Conservation (phyloP, 2,888 invertebrate genomes). For the Eupelmus urozonus region DNA sequence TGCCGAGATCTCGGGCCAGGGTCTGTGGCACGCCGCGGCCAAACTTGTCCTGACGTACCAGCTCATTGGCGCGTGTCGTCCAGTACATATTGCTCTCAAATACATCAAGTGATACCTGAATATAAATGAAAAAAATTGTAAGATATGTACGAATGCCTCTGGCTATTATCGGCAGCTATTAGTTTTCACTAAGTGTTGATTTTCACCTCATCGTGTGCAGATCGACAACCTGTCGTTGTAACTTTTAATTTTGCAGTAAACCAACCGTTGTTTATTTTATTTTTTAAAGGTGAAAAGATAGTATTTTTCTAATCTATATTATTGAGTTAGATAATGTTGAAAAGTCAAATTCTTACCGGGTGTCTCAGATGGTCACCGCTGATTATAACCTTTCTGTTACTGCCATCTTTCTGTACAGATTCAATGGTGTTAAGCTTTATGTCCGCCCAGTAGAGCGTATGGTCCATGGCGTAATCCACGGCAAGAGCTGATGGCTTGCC, state of each 20-base stretch:
- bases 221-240: too few relatives aligned
- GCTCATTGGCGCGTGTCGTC: constrained; percentile 92
- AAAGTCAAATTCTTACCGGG: constrained; percentile 62
- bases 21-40: constrained; percentile 93
- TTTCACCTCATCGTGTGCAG: too few relatives aligned
- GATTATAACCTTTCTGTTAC: constrained; percentile 84
- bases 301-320: background rate
- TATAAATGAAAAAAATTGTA: background rate
- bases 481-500: constrained; percentile 93
- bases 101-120: constrained; percentile 86
- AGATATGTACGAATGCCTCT: too few relatives aligned
- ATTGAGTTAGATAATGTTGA: too few relatives aligned
- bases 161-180: too few relatives aligned
- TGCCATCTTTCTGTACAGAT: constrained; percentile 89
- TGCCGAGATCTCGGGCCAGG: constrained; percentile 89
- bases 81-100: constrained; percentile 96
- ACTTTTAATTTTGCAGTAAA: too few relatives aligned
- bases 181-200: too few relatives aligned
- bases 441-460: constrained; percentile 97
- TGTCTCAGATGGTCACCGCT: constrained; percentile 80
- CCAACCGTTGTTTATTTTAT: too few relatives aligned
- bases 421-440: constrained; percentile 94
- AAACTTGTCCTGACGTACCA: constrained; percentile 96
- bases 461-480: constrained; percentile 93
- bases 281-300: too few relatives aligned